phyloP scores from a whole-genome alignment of 2,888 invertebrate genomes.

The Parnassius smintheus region DNA sequence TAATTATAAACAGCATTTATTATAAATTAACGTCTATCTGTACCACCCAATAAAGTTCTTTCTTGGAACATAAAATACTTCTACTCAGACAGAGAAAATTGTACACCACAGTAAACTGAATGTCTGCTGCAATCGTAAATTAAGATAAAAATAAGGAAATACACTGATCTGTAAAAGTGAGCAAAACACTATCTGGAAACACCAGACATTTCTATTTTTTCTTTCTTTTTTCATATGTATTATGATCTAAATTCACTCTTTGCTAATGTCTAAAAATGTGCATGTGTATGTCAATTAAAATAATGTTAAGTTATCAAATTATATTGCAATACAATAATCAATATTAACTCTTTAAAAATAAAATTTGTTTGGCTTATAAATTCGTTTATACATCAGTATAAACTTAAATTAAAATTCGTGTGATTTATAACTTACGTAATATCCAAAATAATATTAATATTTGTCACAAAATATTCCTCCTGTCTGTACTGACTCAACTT shows the following conservation, averaged over 20 bases:
- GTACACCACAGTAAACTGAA: conserved; percentile 8
- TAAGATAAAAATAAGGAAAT: conserved; percentile 19
- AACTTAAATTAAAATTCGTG: no score
- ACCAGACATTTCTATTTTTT: neutral
- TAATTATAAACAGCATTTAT: conserved; percentile 20
- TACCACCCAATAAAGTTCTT: conserved; percentile 17
- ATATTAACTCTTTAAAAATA: neutral
- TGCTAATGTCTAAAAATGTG: neutral
- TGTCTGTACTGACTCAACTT: no score
- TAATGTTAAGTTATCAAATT: neutral
- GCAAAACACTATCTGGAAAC: neutral
- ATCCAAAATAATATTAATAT: no score
- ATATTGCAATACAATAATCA: neutral
- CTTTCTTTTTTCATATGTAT: neutral
- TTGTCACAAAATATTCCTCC: no score
- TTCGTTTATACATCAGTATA: neutral
- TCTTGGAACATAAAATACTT: conserved; percentile 9
- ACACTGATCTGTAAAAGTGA: conserved; percentile 1
- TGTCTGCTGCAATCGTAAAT: neutral
- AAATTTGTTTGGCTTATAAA: neutral
- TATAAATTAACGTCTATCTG: conserved; percentile 23
- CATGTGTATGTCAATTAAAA: neutral
- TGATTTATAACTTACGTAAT: no score
- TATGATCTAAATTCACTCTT: neutral
- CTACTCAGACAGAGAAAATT: neutral